Base-by-base conservation (phyloP, 2,797 vertebrate species). In the Amblyraja radiata region DNA sequence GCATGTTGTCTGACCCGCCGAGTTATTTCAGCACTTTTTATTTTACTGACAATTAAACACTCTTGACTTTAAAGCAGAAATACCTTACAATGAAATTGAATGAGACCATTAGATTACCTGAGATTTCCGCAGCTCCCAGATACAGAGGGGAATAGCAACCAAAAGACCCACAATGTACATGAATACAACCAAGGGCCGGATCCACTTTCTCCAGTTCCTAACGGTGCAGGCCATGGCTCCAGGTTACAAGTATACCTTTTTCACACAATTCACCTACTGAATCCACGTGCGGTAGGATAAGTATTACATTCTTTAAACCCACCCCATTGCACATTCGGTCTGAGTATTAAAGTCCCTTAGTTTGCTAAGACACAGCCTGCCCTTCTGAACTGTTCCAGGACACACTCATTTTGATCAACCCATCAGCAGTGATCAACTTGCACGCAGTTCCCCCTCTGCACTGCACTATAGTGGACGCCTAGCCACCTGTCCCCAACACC, bases 161-260 rank as follows among this genome's bases (percentile, higher is more conserved):
- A 99, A 93, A 14, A 99, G 95, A 93, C 98, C 95, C 94, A 97
- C 94, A 54, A 98, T 95, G 93, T 99, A 99, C 76, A 99, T 93
- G 46, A 98, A 93, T 54, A 98, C 97, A 68, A 98, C 98, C 94
- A 99, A 95, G 36, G 98, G 98, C 93, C 98, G 97, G 93, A 99
- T 99, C 99, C 98, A 99, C 93, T 97, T 96, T 93, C 98, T 98
- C 98, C 99, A 99, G 96, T 99, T 98, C 90, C 97, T 98, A 95
- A 97, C 98, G 73, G 98, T 98, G 95, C 97, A 99, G 93, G 98
- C 98, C 98, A 99, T 99, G 93, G 94, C 94, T 73, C 71, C 18
- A 68, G n/a, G 84, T 65, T 88, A 68, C 9, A 1, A 65, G 61
- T 8, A 23, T 76, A 16, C 23, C 46, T 74, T 65, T 46, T 21